Base-by-base conservation (phyloP, 2,888 invertebrate genomes). In the Argyresthia albistria region DNA sequence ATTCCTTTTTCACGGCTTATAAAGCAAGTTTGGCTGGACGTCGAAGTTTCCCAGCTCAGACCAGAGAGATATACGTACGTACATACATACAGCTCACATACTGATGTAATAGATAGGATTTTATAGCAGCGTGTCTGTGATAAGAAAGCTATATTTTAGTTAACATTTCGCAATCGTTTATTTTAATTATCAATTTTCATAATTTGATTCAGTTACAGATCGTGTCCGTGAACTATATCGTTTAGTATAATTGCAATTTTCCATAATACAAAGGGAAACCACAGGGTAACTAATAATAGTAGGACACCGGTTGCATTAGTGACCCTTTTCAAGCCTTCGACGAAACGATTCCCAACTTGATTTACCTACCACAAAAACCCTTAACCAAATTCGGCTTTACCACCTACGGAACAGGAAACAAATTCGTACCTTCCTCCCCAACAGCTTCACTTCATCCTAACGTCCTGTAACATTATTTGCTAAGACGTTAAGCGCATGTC, bases 381-480 rank as follows among this genome's bases (percentile, higher is more conserved):
- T 60, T 59, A 57, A 54, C 55, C 25, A 62, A 64, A 58, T 57
- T 54, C 54, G 53, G 61, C 65, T 60, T 55, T 68, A 64, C 51
- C 37, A 15, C 50, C 16, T 35, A 49, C 12, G 51, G 39, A 56
- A 60, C 62, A 69, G 54, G 60, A 64, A 59, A 59, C 57, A 56
- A 56, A 61, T 59, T 67, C 35, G 51, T 47, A 48, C 54, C 52
- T 16, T 12, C 25, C 50, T 9, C 7, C 50, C 55, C 52, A 56
- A 56, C 56, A 56, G 51, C 47, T 57, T 56, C 59, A 60, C 56
- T 64, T 62, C 62, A 62, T 68, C 64, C 64, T 63, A 67, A 66
- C 65, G 64, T 64, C 65, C 64, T 60, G 65, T 65, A 60, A 65
- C 66, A 63, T 70, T 68, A 68, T 70, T 69, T 69, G 67, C 61